Percentiles rank a stretch among this genome's conserved stretches.
Evolutionary conservation across 2,797 vertebrate species (phyloP).

Genomic region (Peromyscus eremicus): DNA sequence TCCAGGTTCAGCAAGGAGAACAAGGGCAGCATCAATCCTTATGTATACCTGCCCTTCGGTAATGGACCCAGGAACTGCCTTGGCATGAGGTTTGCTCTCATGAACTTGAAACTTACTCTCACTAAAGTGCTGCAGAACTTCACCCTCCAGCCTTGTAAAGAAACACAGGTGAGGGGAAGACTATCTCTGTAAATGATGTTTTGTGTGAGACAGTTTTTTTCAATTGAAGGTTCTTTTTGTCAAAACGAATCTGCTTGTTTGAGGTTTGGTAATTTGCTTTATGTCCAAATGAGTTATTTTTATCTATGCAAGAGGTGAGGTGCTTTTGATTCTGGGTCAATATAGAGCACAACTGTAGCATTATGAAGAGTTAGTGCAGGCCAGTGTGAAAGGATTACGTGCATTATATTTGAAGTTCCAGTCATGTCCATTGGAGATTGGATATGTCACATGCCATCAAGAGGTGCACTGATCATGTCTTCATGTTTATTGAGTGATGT

Average conservation of each 20-base stretch:
- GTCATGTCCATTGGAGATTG: too few species aligned
- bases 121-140: slow-evolving; percentile 88
- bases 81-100: slow-evolving; percentile 91
- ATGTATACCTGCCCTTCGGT: slow-evolving; percentile 92
- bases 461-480: background rate
- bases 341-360: background rate
- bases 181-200: accelerated
- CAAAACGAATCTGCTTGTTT: background rate
- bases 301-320: background rate
- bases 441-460: background rate
- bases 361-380: background rate
- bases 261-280: background rate
- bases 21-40: slow-evolving; percentile 88
- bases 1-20: slow-evolving; percentile 92
- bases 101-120: slow-evolving; percentile 90
- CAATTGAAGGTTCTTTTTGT: background rate
- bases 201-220: background rate
- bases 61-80: slow-evolving; percentile 93
- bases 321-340: background rate
- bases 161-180: slow-evolving; percentile 88
- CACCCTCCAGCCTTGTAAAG: slow-evolving; percentile 90
- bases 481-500: background rate
- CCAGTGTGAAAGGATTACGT: background rate
- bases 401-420: background rate
- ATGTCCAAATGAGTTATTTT: background rate